Percentiles rank a stretch among this genome's conserved stretches.
Evolutionary conservation across 2,113 vertebrate genomes (phyloP).

Genomic region (Syngnathoides biaculeatus): DNA sequence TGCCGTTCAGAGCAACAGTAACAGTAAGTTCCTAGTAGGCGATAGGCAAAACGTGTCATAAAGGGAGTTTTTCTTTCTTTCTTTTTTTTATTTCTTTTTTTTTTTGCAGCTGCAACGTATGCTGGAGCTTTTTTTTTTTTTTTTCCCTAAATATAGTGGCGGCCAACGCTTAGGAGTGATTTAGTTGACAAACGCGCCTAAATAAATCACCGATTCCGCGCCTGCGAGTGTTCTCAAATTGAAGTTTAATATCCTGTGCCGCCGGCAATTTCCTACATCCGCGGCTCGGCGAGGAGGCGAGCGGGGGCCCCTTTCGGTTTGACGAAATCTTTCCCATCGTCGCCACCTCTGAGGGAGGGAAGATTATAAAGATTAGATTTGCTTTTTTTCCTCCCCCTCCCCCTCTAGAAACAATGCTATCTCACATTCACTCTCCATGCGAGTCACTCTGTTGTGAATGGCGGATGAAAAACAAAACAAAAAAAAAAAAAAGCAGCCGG

Average conservation of each 20-base stretch:
- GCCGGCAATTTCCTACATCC: constrained; percentile 65
- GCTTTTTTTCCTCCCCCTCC: constrained; percentile 37
- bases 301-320: constrained; percentile 42
- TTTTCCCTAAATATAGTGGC: constrained; percentile 50
- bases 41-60: background rate
- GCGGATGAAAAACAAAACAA: constrained; percentile 61
- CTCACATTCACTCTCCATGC: constrained; percentile 65
- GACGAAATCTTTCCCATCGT: constrained; percentile 60
- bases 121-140: constrained; percentile 30
- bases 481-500: constrained; percentile 59
- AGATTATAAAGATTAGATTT: constrained; percentile 75
- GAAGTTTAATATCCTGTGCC: constrained; percentile 71
- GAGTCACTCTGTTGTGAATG: constrained; percentile 52
- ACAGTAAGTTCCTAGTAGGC: background rate
- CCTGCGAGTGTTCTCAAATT: constrained; percentile 66
- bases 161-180: constrained; percentile 56
- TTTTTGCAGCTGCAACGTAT: background rate
- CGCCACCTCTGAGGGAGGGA: constrained; percentile 59
- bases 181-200: constrained; percentile 57
- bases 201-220: constrained; percentile 66
- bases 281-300: constrained; percentile 26
- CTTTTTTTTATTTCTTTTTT: too few species aligned
- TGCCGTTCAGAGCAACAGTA: background rate
- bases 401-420: constrained; percentile 70
- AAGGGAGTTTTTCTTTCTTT: background rate